Conservation (phyloP, 2,113 vertebrate genomes). For the Protobothrops mucrosquamatus region DNA sequence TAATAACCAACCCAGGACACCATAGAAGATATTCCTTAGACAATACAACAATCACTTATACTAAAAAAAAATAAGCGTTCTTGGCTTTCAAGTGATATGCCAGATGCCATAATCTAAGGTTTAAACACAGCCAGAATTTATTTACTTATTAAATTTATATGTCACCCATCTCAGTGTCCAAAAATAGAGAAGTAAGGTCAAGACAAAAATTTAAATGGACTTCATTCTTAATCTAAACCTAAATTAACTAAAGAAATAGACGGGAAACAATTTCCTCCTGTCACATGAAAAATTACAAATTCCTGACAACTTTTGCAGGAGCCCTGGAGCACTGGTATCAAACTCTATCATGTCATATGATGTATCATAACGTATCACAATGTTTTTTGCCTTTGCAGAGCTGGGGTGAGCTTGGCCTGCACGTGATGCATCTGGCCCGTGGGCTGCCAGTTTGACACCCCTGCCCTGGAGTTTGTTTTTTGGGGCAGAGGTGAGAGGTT, state of each 20-base stretch:
- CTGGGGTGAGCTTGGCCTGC: no score
- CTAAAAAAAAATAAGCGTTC: background rate
- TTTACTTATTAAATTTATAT: background rate
- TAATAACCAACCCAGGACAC: background rate
- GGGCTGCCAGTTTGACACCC: no score
- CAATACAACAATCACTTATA: background rate
- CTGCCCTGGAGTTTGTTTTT: background rate
- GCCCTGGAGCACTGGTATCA: background rate
- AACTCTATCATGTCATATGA: no score
- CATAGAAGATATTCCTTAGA: background rate
- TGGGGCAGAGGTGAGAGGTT: background rate
- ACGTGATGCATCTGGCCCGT: no score
- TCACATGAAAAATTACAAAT: background rate
- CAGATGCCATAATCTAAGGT: background rate
- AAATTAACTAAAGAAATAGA: background rate
- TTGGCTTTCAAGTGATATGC: background rate
- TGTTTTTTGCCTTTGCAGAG: no score
- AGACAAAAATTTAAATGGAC: background rate
- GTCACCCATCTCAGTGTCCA: background rate
- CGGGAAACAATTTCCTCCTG: background rate
- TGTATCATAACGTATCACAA: no score
- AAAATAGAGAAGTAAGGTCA: background rate
- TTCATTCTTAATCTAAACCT: background rate
- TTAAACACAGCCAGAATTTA: background rate
- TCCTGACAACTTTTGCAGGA: background rate